Base-by-base conservation (phyloP, 2,113 vertebrate species). In the Oncorhynchus nerka region DNA sequence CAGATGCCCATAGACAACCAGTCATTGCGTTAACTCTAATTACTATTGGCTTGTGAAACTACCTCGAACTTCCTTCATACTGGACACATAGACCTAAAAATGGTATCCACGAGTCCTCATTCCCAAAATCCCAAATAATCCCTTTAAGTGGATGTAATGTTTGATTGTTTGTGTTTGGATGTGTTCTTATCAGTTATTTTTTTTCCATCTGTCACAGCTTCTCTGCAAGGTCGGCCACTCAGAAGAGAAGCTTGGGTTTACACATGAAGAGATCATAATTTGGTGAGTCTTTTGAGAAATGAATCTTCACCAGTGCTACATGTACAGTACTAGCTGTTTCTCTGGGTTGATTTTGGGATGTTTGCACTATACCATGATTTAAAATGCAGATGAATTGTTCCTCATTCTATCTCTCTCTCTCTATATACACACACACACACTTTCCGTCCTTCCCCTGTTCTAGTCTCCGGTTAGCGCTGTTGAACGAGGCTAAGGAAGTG, bases 401-500 rank as follows among this genome's bases (percentile, higher is more conserved):
- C 57, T 55, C 51, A 1, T 61, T 32, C 32, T 32, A 1, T 30
- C 22, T 59, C 2, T 22, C 59, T 22, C 5, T 8, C 3, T 61
- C 7, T 28, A 2, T 26, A 26, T 26, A 26, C 0, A 28, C 2
- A 28, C 26, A 28, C 26, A 3, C 2, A 28, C 7, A 66, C 64
- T 16, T 24, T 22, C 61, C 22, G 1, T 64, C 26, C 22, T 5
- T 26, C 64, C 22, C 64, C 70, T 71, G 48, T 55, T 80, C 55
- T 82, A 97, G 95, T 89, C 91, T 97, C 86, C 89, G 95, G 28
- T 89, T 96, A 88, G 94, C 95, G 71, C 90, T 96, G 91, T 84
- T 97, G 78, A 96, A 96, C 70, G 95, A 96, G 92, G 95, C 95
- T 62, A 96, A 96, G 89, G 95, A 97, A 90, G 95, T 97, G 48